Evolutionary conservation across 2,797 vertebrate genomes (phyloP), one percentile per base, ranked within the genome.

Genomic region (Pogoniulus pusillus): DNA sequence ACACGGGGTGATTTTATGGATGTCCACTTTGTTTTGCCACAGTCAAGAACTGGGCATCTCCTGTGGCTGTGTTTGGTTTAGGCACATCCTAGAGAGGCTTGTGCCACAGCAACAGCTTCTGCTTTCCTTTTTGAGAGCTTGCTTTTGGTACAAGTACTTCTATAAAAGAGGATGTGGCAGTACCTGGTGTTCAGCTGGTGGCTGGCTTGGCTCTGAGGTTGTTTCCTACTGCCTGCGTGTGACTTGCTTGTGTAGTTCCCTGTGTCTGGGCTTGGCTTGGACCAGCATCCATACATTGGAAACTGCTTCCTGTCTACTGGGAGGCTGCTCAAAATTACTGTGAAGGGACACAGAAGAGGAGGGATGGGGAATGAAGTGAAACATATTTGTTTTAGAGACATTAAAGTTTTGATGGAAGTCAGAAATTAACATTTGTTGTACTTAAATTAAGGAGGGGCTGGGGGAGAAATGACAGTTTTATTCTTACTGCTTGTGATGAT

Each of bases 61-160:
- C 47, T 55, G 23, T 62, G 45, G 7, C 35, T 1, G 0, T 30
- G 20, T 32, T 66, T 39, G 39, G 71, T 70, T 53, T 53, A 35
- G 27, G 5, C 8, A 22, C 39, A 47, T 13, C 8, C 9, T 29
- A 10, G 19, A 16, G 8, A 65, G 15, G n/a, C 34, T 53, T 68
- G 15, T 7, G 16, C 9, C 0, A 2, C 60, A 29, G 17, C 2
- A 1, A 30, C 15, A 70, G 22, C 68, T 70, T 72, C 43, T 53
- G 34, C 57, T 73, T 89, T 82, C 23, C 45, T 68, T 65, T 82
- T 30, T 0, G 2, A 77, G 89, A 89, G 7, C 20, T 3, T 3
- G 2, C 23, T 85, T 45, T 43, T 45, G 1, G 6, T 79, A 75
- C 2, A 3, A 24, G 14, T 59, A 15, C 74, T 77, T 0, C 0